These are phyloP conservation scores for Apodemus speciosus DNA, from an alignment of 2,113 vertebrate genomes.

Conservation along the genomic window DNA sequence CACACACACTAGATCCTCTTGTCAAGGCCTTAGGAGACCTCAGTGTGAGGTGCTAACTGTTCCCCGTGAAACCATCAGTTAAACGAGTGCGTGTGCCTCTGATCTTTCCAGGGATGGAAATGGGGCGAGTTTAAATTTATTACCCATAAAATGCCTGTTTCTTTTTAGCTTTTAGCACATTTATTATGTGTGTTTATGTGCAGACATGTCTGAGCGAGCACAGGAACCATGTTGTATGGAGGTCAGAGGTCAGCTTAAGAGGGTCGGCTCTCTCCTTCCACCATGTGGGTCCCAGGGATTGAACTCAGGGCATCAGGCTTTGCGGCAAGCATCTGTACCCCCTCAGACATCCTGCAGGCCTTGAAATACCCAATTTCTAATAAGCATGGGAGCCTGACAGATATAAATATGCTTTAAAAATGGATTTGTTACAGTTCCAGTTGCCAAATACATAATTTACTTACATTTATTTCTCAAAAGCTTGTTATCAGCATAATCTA, in stretches of 20 bases:
- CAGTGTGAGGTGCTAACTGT: slow-evolving; percentile 14
- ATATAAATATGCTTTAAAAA: not conserved
- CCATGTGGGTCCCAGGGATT: not conserved
- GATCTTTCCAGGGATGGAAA: slow-evolving; percentile 1
- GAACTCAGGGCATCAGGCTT: not conserved
- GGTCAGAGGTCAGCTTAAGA: not conserved
- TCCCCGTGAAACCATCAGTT: not conserved
- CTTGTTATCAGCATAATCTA: not conserved
- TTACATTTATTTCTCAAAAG: slow-evolving; percentile 20
- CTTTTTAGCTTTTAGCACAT: not conserved
- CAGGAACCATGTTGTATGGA: not conserved
- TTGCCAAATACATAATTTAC: not conserved
- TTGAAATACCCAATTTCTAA: not conserved
- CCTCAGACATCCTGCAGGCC: not conserved
- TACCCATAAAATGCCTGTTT: not conserved
- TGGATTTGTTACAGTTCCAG: not conserved
- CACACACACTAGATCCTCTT: not conserved
- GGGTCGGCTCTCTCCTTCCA: not conserved
- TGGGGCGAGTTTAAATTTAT: not conserved
- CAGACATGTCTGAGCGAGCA: not conserved
- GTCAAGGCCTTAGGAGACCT: slow-evolving; percentile 1
- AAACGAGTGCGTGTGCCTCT: slow-evolving; percentile 26
- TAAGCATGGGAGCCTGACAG: not conserved
- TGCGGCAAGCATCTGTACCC: not conserved
- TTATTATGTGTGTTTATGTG: not conserved